Evolutionary conservation across 1,140 invertebrate genomes (phyloP).

Genomic region (Aphaenogaster ashmeadi): DNA sequence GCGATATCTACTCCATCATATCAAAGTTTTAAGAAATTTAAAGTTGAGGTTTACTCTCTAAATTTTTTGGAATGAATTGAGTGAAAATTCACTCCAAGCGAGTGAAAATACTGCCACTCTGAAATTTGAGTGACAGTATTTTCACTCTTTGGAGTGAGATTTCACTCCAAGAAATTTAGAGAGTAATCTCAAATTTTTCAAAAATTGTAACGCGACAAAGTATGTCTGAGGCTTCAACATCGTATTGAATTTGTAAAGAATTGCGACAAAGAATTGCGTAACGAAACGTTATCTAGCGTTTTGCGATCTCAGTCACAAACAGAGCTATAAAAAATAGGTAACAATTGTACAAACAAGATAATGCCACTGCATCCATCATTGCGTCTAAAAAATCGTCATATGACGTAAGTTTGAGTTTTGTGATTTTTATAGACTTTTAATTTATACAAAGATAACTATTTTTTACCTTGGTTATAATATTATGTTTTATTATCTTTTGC

Average conservation of each 20-base stretch:
- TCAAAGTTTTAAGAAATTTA: neutral
- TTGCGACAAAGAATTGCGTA: neutral
- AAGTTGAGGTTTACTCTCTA: neutral
- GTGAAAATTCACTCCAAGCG: no score
- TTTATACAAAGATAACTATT: no score
- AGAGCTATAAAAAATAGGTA: neutral
- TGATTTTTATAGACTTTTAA: neutral
- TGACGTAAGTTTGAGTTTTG: neutral
- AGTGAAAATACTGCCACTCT: no score
- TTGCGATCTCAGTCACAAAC: neutral
- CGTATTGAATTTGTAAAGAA: neutral
- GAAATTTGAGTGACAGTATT: no score
- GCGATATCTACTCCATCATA: neutral
- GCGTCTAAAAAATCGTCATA: neutral
- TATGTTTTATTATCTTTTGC: no score
- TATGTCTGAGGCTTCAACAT: neutral
- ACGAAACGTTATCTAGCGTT: neutral
- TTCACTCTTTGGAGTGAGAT: no score
- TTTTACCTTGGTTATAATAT: no score
- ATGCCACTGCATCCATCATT: neutral
- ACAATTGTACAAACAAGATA: neutral
- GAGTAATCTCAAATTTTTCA: neutral
- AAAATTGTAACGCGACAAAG: neutral
- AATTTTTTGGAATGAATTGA: no score
- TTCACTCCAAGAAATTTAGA: no score